phyloP scores from a whole-genome alignment of 2,797 vertebrate species.

The Monodelphis domestica region DNA sequence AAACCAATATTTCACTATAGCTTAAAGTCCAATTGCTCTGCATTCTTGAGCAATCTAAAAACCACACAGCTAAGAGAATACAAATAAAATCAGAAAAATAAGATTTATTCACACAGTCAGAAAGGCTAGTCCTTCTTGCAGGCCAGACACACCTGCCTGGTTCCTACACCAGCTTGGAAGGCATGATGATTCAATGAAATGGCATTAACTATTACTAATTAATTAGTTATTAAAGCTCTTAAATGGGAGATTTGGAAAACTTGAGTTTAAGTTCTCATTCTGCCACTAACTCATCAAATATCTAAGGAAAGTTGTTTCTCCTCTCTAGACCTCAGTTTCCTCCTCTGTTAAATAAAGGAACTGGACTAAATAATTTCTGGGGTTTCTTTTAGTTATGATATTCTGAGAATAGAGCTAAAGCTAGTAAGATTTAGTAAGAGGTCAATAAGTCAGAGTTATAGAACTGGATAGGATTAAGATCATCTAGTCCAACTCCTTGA shows the following conservation, averaged over 20 bases:
- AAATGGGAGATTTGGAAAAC: constrained; percentile 11
- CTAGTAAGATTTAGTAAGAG: neutral
- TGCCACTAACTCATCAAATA: neutral
- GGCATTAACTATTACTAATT: too few relatives aligned
- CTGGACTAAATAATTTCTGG: constrained; percentile 8
- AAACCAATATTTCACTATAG: constrained; percentile 25
- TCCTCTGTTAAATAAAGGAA: constrained; percentile 24
- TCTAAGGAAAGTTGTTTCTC: neutral
- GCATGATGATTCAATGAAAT: neutral
- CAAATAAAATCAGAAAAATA: constrained; percentile 32
- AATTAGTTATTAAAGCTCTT: constrained; percentile 18
- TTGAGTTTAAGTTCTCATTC: neutral
- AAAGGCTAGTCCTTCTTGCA: constrained; percentile 9
- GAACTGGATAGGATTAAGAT: neutral
- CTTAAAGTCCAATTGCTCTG: constrained; percentile 56
- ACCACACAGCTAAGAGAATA: constrained; percentile 50
- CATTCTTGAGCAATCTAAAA: constrained; percentile 58
- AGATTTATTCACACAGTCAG: constrained; percentile 30
- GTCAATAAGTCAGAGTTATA: neutral
- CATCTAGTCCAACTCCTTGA: neutral
- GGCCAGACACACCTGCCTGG: neutral
- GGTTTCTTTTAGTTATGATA: neutral
- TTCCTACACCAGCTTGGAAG: neutral
- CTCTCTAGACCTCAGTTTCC: neutral
- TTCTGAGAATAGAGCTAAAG: neutral